phyloP scores from a whole-genome alignment of 1,140 invertebrate species.

The Sycophaga agraensis region DNA sequence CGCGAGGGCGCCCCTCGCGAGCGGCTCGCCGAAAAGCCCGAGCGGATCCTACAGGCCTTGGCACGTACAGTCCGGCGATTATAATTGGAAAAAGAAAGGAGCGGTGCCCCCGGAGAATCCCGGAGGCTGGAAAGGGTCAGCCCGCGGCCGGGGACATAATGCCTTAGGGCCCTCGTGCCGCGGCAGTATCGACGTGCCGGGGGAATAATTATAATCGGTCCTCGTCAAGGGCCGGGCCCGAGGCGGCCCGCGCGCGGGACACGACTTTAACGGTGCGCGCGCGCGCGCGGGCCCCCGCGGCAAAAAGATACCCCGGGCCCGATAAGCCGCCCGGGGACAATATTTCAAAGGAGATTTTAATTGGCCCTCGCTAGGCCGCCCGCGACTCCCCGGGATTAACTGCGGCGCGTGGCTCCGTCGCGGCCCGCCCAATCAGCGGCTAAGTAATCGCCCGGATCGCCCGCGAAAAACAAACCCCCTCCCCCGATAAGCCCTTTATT shows the following conservation, averaged over 20 bases:
- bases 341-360: conserved; percentile 32
- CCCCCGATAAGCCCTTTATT: too few relatives aligned
- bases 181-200: conserved; percentile 35
- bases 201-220: conserved; percentile 53
- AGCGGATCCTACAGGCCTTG: too few relatives aligned
- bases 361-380: conserved; percentile 24
- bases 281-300: conserved; percentile 28
- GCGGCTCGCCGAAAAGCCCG: neutral
- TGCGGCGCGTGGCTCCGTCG: neutral
- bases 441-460: neutral
- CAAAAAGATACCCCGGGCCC: conserved; percentile 33
- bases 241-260: conserved; percentile 30
- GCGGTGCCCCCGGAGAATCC: too few relatives aligned
- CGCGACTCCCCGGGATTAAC: conserved; percentile 6
- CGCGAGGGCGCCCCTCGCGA: neutral
- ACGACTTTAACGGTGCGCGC: conserved; percentile 43
- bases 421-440: neutral
- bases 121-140: too few relatives aligned
- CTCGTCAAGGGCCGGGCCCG: conserved; percentile 23
- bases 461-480: too few relatives aligned
- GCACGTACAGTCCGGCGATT: neutral
- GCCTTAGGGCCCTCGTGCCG: conserved; percentile 14
- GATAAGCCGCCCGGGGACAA: conserved; percentile 17
- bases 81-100: neutral
- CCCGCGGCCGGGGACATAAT: too few relatives aligned